Base-by-base conservation (phyloP, 2,888 invertebrate species). In the Cheilosia variabilis region DNA sequence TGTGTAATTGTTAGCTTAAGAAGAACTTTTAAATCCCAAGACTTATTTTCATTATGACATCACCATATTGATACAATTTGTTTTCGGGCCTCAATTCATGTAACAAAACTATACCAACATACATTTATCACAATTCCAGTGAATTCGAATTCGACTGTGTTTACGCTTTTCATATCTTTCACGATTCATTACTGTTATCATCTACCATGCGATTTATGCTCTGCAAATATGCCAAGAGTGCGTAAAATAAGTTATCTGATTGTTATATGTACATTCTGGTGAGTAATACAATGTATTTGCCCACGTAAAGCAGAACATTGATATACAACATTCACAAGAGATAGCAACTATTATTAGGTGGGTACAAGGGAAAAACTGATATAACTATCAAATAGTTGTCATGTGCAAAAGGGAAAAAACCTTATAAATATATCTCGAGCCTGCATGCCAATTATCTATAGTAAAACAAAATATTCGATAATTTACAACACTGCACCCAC, bases 401-500 rank as follows among this genome's bases (percentile, higher is more conserved):
- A 3, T 13, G 2, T 31, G 7, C 7, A 34, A 2, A 9, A 7
- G 31, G 7, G 13, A 10, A 4, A 13, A 37, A 37, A 2, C 34
- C 53, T 78, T 31, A 22, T 22, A 22, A 22, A 27, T 6, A 57
- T 50, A 57, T 57, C 58, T 72, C 37, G n/a, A 66, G 41, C 10
- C 34, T 66, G 58, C 52, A 79, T 66, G 41, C 57, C 52, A 79
- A 65, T 71, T 72, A 78, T 47, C 58, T 22, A 47, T 45, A 45
- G 24, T 6, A 31, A 9, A 75, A 58, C 43, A 47, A 47, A 45
- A 7, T 45, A 37, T 37, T 37, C 37, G 13, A 24, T 31, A 17
- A 60, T 57, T 47, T 52, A 73, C 34, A 34, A 47, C 24, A 65
- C 72, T 73, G 79, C 79, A 73, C 79, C 66, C 79, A 79, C 79